phyloP scores from a whole-genome alignment of 2,113 vertebrate genomes.

The Brachirus orientalis region DNA sequence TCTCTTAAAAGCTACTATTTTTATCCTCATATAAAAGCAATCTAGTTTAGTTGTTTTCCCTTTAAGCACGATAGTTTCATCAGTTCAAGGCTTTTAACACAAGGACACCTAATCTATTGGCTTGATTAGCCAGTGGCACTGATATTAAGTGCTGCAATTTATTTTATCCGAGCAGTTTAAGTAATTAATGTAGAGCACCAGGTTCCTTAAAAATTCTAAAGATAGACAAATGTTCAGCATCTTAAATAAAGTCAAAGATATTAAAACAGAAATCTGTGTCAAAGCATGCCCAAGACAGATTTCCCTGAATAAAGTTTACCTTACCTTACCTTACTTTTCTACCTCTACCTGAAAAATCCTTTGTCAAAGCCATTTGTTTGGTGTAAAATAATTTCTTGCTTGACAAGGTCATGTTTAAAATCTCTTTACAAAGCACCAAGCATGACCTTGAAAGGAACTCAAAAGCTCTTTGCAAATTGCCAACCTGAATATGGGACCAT shows the following conservation, averaged over 20 bases:
- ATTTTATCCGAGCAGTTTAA: neutral
- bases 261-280: no score
- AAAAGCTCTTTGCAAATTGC: no score
- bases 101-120: neutral
- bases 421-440: neutral
- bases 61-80: neutral
- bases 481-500: neutral
- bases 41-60: neutral
- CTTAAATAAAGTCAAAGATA: neutral
- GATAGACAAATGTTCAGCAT: neutral
- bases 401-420: neutral
- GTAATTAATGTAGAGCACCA: neutral
- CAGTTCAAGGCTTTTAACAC: neutral
- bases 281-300: no score
- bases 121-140: neutral
- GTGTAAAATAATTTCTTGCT: no score
- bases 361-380: no score
- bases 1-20: neutral
- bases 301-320: no score
- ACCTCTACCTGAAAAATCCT: no score
- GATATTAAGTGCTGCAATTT: neutral
- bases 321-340: neutral
- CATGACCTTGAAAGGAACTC: neutral
- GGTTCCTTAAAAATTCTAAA: neutral
- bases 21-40: neutral